A percentile compares a stretch with the other conserved stretches of the same genome.
Conservation (phyloP, 2,888 invertebrate genomes). For the Seira musarum region DNA sequence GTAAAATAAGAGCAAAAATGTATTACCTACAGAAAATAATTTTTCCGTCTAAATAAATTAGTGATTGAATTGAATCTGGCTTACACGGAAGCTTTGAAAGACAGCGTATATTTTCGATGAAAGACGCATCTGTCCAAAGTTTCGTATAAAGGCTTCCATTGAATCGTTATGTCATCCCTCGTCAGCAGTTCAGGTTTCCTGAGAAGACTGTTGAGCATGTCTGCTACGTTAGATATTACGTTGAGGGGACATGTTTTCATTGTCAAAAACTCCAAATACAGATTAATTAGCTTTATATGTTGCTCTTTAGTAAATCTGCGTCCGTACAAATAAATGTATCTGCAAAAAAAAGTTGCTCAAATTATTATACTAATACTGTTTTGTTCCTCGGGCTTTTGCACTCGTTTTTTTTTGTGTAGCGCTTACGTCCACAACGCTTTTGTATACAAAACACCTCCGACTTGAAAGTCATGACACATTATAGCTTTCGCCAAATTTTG, state of each 20-base stretch:
- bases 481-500: slow-evolving; percentile 63
- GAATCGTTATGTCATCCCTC: slow-evolving; percentile 84
- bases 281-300: slow-evolving; percentile 85
- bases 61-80: slow-evolving; percentile 24
- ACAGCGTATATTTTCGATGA: slow-evolving; percentile 72
- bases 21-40: too few species aligned
- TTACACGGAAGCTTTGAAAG: slow-evolving; percentile 66
- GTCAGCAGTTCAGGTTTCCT: slow-evolving; percentile 83
- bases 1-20: too few species aligned
- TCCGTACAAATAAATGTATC: slow-evolving; percentile 88
- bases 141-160: slow-evolving; percentile 89
- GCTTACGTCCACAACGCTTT: slow-evolving; percentile 67
- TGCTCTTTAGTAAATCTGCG: slow-evolving; percentile 92
- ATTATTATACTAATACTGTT: too few species aligned
- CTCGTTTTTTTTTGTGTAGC: neutral
- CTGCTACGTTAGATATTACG: slow-evolving; percentile 81
- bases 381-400: too few species aligned
- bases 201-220: slow-evolving; percentile 80
- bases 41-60: too few species aligned
- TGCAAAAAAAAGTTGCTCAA: slow-evolving; percentile 75
- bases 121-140: slow-evolving; percentile 78
- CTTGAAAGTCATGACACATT: slow-evolving; percentile 64
- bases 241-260: slow-evolving; percentile 73
- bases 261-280: slow-evolving; percentile 83
- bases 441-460: slow-evolving; percentile 64